phyloP scores from a whole-genome alignment of 2,797 vertebrate genomes.

The Thalassophryne amazonica region DNA sequence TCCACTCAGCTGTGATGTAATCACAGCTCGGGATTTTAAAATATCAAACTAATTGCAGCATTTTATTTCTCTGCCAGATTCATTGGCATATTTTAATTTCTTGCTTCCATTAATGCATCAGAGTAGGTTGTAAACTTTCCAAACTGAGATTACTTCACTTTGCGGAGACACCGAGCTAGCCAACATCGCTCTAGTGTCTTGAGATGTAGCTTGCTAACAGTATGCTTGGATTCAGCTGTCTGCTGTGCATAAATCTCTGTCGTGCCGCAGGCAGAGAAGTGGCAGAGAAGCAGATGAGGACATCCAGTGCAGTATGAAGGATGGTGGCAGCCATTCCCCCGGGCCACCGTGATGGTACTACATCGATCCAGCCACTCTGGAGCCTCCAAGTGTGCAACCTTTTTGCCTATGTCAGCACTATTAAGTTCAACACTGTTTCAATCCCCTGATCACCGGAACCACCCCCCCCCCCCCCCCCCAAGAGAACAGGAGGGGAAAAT shows the following conservation, averaged over 20 bases:
- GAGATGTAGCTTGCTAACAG: conserved; percentile 30
- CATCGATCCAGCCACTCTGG: conserved; percentile 71
- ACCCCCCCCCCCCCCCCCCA: conserved; percentile 47
- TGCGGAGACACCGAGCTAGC: conserved; percentile 2
- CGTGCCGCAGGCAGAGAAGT: conserved; percentile 44
- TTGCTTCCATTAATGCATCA: conserved; percentile 42
- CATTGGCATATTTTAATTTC: conserved; percentile 8
- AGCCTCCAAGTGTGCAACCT: conserved; percentile 58
- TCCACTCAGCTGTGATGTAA: not conserved
- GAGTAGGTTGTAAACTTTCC: conserved; percentile 30
- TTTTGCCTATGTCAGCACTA: conserved; percentile 75
- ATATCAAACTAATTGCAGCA: conserved; percentile 37
- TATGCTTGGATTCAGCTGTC: conserved; percentile 49
- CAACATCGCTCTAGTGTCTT: conserved; percentile 14
- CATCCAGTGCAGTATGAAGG: conserved; percentile 68
- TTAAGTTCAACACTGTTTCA: conserved; percentile 53
- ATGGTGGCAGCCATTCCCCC: conserved; percentile 65
- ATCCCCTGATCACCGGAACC: conserved; percentile 60
- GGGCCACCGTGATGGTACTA: conserved; percentile 57
- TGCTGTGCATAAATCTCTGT: conserved; percentile 50
- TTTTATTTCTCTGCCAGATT: conserved; percentile 24
- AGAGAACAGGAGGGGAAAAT: conserved; percentile 24
- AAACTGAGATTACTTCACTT: conserved; percentile 5
- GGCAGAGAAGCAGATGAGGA: conserved; percentile 70
- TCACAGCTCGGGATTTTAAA: conserved; percentile 23